Percentiles rank a stretch among this genome's conserved stretches.
Conservation (phyloP, 2,113 vertebrate genomes). For the Perca fluviatilis region DNA sequence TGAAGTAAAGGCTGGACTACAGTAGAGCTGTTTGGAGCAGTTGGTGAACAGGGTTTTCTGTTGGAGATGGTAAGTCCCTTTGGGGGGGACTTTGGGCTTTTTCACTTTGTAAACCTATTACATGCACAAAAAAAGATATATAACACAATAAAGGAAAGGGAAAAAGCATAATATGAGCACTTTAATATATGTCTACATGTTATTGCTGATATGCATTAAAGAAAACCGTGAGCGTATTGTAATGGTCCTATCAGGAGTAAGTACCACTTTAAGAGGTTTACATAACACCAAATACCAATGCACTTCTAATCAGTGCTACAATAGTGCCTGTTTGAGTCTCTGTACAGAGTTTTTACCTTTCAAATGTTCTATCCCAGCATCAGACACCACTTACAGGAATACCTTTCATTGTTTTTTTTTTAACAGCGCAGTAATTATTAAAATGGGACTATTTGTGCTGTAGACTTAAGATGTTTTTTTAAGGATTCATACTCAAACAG, state of each 20-base stretch:
- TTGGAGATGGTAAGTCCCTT: no score
- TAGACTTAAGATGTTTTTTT: neutral
- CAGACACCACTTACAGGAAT: neutral
- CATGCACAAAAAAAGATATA: no score
- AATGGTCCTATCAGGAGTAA: neutral
- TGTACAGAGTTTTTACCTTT: no score
- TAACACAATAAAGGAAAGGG: no score
- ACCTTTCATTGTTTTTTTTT: no score
- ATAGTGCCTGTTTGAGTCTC: neutral
- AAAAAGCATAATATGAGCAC: no score
- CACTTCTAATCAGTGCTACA: neutral
- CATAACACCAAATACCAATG: slow-evolving; percentile 2
- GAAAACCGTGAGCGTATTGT: neutral
- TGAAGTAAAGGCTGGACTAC: no score
- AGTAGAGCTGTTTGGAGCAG: no score
- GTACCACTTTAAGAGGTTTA: slow-evolving; percentile 15
- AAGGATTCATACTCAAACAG: neutral
- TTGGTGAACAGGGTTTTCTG: no score
- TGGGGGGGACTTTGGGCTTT: no score
- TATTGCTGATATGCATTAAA: neutral
- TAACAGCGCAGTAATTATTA: no score
- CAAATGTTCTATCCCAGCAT: neutral
- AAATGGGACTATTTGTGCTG: neutral
- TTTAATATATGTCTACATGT: neutral
- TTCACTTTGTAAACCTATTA: no score